These are phyloP conservation scores for Agrochola circellaris DNA, from an alignment of 2,888 invertebrate species.

Conservation along the genomic window DNA sequence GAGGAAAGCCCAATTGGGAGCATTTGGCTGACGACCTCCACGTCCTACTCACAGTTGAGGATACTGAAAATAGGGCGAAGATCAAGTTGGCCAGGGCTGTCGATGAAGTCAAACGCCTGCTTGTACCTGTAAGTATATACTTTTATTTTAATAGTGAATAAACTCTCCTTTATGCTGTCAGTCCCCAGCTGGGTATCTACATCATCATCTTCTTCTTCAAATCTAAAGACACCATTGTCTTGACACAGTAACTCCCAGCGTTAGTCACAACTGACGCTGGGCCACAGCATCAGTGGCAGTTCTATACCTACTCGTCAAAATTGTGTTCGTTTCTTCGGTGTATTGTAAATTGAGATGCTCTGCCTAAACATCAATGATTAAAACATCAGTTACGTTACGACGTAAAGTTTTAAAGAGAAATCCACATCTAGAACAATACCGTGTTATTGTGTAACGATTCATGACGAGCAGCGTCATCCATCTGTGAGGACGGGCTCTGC, in stretches of 20 bases:
- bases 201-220: background rate
- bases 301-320: background rate
- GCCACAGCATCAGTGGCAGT: background rate
- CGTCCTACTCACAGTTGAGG: slow-evolving; percentile 99
- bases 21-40: slow-evolving; percentile 99
- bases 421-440: slow-evolving; percentile 14
- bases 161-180: background rate
- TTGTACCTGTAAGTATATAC: slow-evolving; percentile 96
- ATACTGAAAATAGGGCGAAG: slow-evolving; percentile 98
- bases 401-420: background rate
- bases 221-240: background rate
- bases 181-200: background rate
- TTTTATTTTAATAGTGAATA: background rate
- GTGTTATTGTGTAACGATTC: slow-evolving; percentile 21
- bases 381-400: background rate
- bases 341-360: background rate
- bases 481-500: slow-evolving; percentile 4
- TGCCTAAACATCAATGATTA: background rate
- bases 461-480: slow-evolving; percentile 8
- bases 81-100: slow-evolving; percentile 98
- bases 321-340: background rate
- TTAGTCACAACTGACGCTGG: too few relatives aligned
- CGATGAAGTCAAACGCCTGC: slow-evolving; percentile 99
- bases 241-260: background rate
- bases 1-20: slow-evolving; percentile 99